A percentile compares a stretch with the other conserved stretches of the same genome.
phyloP scores from a whole-genome alignment of 2,797 vertebrate genomes.

The Cuniculus paca region DNA sequence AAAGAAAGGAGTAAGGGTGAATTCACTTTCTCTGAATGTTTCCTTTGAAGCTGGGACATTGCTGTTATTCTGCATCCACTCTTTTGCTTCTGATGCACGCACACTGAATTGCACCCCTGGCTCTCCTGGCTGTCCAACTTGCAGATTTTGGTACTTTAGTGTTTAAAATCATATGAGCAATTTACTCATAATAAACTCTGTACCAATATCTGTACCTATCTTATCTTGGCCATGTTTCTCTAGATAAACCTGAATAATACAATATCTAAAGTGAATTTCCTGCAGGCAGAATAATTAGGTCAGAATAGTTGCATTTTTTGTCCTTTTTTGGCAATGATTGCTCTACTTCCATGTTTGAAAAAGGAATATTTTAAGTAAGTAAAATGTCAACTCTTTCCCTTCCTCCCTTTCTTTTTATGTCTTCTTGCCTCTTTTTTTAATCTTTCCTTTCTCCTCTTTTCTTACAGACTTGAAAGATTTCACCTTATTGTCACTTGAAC shows the following conservation, averaged over 20 bases:
- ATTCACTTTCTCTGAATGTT: not conserved
- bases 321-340: not conserved
- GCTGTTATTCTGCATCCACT: not conserved
- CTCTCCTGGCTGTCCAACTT: not conserved
- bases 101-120: not conserved
- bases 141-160: not conserved
- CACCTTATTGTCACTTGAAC: not conserved
- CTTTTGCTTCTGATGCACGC: no score
- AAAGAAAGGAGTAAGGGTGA: not conserved
- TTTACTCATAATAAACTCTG: not conserved
- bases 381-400: not conserved
- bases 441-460: not conserved
- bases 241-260: not conserved
- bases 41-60: not conserved
- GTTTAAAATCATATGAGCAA: not conserved
- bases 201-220: no score
- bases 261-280: not conserved
- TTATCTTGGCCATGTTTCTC: not conserved
- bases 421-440: not conserved
- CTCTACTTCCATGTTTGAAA: not conserved
- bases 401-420: not conserved
- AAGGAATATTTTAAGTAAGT: not conserved
- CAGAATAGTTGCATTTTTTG: not conserved
- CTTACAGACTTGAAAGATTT: not conserved
- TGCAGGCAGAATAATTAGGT: not conserved